Base-by-base conservation (phyloP, 2,113 vertebrate species). In the Syrrhaptes paradoxus region DNA sequence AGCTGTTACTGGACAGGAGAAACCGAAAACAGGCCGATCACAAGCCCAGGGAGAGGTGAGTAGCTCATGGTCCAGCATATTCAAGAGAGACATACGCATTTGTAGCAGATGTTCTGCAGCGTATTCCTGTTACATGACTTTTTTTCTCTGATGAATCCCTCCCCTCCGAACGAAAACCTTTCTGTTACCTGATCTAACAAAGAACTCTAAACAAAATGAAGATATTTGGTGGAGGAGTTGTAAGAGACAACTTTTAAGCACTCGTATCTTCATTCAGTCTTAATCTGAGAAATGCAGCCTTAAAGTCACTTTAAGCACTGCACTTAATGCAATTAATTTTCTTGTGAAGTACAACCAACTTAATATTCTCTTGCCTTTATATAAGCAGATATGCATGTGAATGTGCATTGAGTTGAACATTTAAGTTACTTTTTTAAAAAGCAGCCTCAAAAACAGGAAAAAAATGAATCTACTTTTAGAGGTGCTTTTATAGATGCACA, bases 11-110 rank as follows among this genome's bases (percentile, higher is more conserved):
- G 98, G 96, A 86, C 98, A 98, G 68, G 99, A 99, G 93, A 98
- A 98, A 62, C 96, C 98, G 96, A 98, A 98, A 79, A 94, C 98
- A 43, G 85, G 96, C 90, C 98, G 98, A 98, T 97, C 96, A 12
- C 98, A 97, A 90, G 78, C 79, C 87, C 98, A 97, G 86, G 98
- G 98, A 90, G 99, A 99, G 98, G 99, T 99, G 97, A 98, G 98
- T 97, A 77, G 51, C 45, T 90, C 85, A 6, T 32, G 72, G 52
- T 74, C 32, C 45, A 74, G 28, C n/a, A 10, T 32, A 59, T 80
- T 87, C 65, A 32, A 79, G 57, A 52, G 14, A 75, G 26, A 57
- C 52, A 9, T 38, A 11, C 0, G 0, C 34, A 28, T 68, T 78
- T 76, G 46, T n/a, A 65, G 10, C 22, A 61, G 19, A 36, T 66